Conservation (phyloP, 1,140 invertebrate species). For the Muscidifurax raptorellus region DNA sequence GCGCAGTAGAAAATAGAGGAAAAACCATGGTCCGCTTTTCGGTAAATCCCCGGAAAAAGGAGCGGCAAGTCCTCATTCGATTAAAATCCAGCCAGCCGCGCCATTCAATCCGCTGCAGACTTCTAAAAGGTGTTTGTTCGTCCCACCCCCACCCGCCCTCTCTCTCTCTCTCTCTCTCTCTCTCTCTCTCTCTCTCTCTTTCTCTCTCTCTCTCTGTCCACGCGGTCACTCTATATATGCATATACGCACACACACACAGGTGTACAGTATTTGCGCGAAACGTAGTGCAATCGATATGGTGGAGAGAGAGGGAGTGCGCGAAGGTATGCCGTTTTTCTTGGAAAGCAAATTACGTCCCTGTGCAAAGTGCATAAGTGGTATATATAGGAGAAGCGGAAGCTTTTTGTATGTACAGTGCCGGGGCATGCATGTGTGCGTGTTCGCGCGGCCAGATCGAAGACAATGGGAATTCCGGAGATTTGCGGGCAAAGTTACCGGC, state of each 20-base stretch:
- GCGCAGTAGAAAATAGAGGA: not conserved
- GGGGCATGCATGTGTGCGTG: not conserved
- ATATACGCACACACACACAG: not conserved
- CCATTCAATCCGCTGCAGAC: slow-evolving; percentile 13
- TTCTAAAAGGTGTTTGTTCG: not conserved
- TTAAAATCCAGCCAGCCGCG: slow-evolving; percentile 19
- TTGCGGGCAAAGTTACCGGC: slow-evolving; percentile 27
- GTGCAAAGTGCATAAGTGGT: slow-evolving; percentile 12
- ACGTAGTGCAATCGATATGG: slow-evolving; percentile 2
- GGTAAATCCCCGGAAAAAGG: not conserved
- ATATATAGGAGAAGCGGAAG: not conserved
- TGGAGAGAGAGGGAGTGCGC: not conserved
- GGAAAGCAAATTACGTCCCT: slow-evolving; percentile 14
- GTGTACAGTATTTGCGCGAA: not conserved
- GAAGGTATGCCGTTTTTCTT: slow-evolving; percentile 28
- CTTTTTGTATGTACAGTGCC: no score
- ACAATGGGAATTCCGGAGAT: slow-evolving; percentile 33
- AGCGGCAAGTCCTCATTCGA: not conserved
- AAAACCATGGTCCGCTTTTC: not conserved
- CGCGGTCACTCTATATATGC: not conserved
- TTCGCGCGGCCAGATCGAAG: not conserved
- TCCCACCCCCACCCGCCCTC: not conserved
- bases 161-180: not conserved
- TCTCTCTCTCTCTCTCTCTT: not conserved
- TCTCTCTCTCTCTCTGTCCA: not conserved